A percentile compares a stretch with the other conserved stretches of the same genome.
These are phyloP conservation scores for Excalfactoria chinensis DNA, from an alignment of 2,113 vertebrate species.

Conservation along the genomic window DNA sequence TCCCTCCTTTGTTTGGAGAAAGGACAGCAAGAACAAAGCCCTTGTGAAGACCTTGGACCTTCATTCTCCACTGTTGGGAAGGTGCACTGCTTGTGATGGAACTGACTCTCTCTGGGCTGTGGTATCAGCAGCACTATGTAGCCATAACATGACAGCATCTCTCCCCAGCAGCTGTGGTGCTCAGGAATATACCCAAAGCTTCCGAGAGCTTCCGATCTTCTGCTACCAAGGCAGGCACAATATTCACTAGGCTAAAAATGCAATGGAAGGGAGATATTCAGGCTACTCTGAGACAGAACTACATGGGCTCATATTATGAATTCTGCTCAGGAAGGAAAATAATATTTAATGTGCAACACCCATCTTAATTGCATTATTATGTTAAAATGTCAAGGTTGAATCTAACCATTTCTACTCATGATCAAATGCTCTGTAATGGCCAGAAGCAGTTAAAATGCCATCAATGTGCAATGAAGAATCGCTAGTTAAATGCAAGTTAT, in stretches of 20 bases:
- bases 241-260: background rate
- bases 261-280: background rate
- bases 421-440: constrained; percentile 58
- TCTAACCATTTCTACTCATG: constrained; percentile 52
- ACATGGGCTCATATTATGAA: constrained; percentile 5
- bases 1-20: background rate
- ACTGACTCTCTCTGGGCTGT: background rate
- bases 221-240: background rate
- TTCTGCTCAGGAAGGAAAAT: constrained; percentile 73
- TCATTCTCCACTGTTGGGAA: background rate
- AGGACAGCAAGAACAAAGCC: background rate
- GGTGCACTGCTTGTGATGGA: background rate
- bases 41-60: background rate
- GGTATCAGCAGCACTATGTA: background rate
- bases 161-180: background rate
- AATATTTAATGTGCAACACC: constrained; percentile 62
- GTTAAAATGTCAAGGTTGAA: constrained; percentile 64
- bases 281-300: background rate
- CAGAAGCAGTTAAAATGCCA: constrained; percentile 55
- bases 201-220: background rate
- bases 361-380: constrained; percentile 64
- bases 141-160: background rate
- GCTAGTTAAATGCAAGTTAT: constrained; percentile 33
- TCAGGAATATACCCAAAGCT: background rate
- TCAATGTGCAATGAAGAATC: constrained; percentile 5